Base-by-base conservation (phyloP, 2,797 vertebrate species). In the Champsocephalus gunnari region DNA sequence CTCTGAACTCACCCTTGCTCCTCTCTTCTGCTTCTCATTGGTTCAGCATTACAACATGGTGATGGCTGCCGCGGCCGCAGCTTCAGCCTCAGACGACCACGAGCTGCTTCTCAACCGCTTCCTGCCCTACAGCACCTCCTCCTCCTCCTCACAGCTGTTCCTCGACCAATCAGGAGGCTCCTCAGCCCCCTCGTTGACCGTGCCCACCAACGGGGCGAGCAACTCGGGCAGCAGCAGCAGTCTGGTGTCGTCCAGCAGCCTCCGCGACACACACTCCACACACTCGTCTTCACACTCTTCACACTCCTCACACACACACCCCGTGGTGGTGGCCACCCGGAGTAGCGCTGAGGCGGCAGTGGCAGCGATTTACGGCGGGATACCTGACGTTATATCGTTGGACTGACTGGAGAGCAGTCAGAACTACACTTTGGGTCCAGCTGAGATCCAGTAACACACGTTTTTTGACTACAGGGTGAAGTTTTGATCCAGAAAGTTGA, bases 21-120 rank as follows among this genome's bases (percentile, higher is more conserved):
- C 11, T 10, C 12, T 62, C 28, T 21, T 50, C 13, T 77, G 16
- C 55, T 16, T 55, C 47, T 32, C 32, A 17, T n/a, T 45, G 2
- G 13, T 13, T 41, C 84, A 99, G 98, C 98, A 99, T 95, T 99
- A 99, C 93, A 99, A 97, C 89, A 96, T 99, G 89, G 96, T 99
- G 55, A 98, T 98, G 9, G 97, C 98, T 0, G 97, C 98, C 0
- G 97, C 98, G 0, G 97, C 97, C 0, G 97, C 98, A 0, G 97
- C 98, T 4, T 96, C 96, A 0, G 95, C 96, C 38, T 96, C 97
- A 0, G 97, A 99, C 43, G 98, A 99, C 84, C 97, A 97, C 70
- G 98, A 99, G 91, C 95, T 99, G 74, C 96, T 99, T 16, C 94
- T 96, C 79, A 96, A 95, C 85, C 96, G 97, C 12, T 99, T 99